Percentiles rank a stretch among this genome's conserved stretches.
These are phyloP conservation scores for Patagioenas fasciata DNA, from an alignment of 2,113 vertebrate species.

Conservation along the genomic window DNA sequence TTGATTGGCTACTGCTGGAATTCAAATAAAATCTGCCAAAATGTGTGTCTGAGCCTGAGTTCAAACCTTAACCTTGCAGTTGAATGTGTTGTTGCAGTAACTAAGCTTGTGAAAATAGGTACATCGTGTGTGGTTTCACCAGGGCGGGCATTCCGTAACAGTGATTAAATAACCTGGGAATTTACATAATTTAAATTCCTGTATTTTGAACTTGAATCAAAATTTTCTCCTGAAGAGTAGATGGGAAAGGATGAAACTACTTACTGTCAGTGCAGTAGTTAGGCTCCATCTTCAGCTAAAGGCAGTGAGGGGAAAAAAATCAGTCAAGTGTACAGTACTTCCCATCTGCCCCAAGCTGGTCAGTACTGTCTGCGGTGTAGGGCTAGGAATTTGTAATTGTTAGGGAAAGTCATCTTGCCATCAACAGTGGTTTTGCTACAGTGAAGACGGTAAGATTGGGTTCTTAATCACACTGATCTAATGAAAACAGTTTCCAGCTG, in stretches of 20 bases:
- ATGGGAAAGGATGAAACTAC: not conserved
- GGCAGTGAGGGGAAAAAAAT: not conserved
- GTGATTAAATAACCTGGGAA: not conserved
- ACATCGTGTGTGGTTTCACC: not conserved
- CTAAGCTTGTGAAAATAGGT: slow-evolving; percentile 6
- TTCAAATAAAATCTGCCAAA: not conserved
- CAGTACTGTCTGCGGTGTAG: not conserved
- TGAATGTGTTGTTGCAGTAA: not conserved
- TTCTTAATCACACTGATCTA: not conserved
- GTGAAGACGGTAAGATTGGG: not conserved
- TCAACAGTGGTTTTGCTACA: not conserved
- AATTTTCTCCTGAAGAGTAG: not conserved
- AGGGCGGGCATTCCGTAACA: not conserved
- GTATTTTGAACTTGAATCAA: not conserved
- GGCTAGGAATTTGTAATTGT: not conserved
- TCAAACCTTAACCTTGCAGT: not conserved
- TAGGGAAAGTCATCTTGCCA: not conserved
- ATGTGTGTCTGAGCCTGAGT: not conserved
- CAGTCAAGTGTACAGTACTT: not conserved
- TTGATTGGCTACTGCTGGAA: not conserved
- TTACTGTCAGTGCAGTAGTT: not conserved
- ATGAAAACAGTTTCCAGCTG: not conserved
- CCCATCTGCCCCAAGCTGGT: rapidly evolving
- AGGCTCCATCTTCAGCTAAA: not conserved
- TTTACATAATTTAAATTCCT: slow-evolving; percentile 1